Evolutionary conservation across 2,888 invertebrate species (phyloP).

Genomic region (Agriotes lineatus): DNA sequence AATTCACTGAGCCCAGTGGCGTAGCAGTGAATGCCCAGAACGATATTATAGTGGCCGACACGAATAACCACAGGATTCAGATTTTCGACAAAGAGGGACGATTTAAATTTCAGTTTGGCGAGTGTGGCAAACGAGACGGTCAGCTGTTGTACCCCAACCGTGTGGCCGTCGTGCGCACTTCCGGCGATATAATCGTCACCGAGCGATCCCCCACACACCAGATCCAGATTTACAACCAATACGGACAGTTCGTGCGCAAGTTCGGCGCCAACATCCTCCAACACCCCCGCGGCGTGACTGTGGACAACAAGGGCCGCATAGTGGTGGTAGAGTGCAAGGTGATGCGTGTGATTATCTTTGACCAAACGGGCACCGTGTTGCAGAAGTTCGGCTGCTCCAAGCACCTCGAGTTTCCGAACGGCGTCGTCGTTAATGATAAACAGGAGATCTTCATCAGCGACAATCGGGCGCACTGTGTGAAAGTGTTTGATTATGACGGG

Average conservation of each 20-base stretch:
- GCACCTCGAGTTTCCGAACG: conserved; percentile 99
- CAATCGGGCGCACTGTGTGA: conserved; percentile 99
- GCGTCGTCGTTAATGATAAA: conserved; percentile 99
- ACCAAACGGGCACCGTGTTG: conserved; percentile 95
- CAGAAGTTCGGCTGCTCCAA: conserved; percentile 99
- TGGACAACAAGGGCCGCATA: conserved; percentile 97
- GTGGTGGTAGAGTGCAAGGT: conserved; percentile 99
- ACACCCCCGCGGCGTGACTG: conserved; percentile 98
- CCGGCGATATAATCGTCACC: conserved; percentile 98
- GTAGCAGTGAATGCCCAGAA: conserved; percentile 99
- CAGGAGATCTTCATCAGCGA: conserved; percentile 99
- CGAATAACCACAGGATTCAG: conserved; percentile 99
- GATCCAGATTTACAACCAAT: conserved; percentile 99
- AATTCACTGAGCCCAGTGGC: conserved; percentile 99
- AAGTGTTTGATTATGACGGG: conserved; percentile 98
- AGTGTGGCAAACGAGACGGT: conserved; percentile 98
- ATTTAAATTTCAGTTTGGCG: conserved; percentile 99
- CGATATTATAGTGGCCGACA: conserved; percentile 98
- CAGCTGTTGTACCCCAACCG: conserved; percentile 98
- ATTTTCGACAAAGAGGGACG: conserved; percentile 99
- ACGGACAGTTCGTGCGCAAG: conserved; percentile 98
- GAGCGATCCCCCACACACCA: conserved; percentile 99
- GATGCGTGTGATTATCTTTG: conserved; percentile 99
- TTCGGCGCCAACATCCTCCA: conserved; percentile 99
- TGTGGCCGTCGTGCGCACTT: conserved; percentile 98